Percentiles rank a stretch among this genome's conserved stretches.
These are phyloP conservation scores for Aspidiotus destructor DNA, from an alignment of 2,888 invertebrate genomes.

Conservation along the genomic window DNA sequence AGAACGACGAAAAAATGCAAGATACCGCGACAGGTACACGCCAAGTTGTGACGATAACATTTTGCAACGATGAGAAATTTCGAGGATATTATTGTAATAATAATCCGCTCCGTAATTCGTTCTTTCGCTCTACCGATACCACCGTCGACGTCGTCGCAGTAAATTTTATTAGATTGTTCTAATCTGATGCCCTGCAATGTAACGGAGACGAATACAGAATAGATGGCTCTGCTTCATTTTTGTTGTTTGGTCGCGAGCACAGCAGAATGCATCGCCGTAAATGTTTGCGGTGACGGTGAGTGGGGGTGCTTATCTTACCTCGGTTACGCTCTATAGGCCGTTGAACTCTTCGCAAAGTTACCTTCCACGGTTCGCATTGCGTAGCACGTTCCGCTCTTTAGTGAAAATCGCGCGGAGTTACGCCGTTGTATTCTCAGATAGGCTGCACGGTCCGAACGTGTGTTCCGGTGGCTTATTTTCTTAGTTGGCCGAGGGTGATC, in stretches of 20 bases:
- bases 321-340: neutral
- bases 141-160: neutral
- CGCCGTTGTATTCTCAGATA: neutral
- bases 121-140: neutral
- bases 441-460: neutral
- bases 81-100: too few relatives aligned
- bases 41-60: too few relatives aligned
- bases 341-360: conserved; percentile 4
- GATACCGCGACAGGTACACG: too few relatives aligned
- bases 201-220: neutral
- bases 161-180: neutral
- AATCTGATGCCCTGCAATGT: neutral
- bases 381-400: neutral
- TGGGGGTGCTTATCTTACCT: conserved; percentile 4
- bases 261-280: conserved; percentile 4
- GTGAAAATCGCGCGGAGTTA: neutral
- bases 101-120: neutral
- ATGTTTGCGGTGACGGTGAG: conserved; percentile 2
- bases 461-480: neutral
- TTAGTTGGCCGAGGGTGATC: neutral
- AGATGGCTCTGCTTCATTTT: too few relatives aligned
- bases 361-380: neutral
- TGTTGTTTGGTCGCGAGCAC: neutral
- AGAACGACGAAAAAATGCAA: too few relatives aligned
- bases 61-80: too few relatives aligned